Conservation (phyloP, 2,888 invertebrate species). For the Emesis furor region DNA sequence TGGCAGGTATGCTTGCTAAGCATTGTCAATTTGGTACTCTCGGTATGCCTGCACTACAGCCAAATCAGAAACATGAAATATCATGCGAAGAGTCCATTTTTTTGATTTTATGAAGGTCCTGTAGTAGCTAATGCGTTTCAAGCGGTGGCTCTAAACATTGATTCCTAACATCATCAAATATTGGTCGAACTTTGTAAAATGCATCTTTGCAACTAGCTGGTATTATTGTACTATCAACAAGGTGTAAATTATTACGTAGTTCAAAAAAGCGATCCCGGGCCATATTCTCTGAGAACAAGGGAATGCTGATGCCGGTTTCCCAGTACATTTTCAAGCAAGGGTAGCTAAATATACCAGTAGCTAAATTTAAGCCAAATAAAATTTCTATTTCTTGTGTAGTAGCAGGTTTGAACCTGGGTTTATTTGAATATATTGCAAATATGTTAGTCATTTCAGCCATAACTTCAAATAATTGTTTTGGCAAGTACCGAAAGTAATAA, state of each 20-base stretch:
- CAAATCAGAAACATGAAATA: slow-evolving; percentile 75
- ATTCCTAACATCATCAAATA: slow-evolving; percentile 72
- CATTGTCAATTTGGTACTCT: slow-evolving; percentile 71
- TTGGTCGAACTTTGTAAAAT: slow-evolving; percentile 73
- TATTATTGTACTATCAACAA: slow-evolving; percentile 68
- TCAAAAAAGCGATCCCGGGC: slow-evolving; percentile 73
- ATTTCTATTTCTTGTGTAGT: slow-evolving; percentile 68
- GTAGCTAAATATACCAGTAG: slow-evolving; percentile 70
- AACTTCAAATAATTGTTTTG: slow-evolving; percentile 66
- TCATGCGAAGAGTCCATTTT: slow-evolving; percentile 78
- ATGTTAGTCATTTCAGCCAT: slow-evolving; percentile 75
- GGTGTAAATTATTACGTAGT: slow-evolving; percentile 69
- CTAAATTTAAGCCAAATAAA: slow-evolving; percentile 71
- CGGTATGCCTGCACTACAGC: slow-evolving; percentile 71
- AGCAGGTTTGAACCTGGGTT: slow-evolving; percentile 64
- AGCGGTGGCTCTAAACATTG: slow-evolving; percentile 72
- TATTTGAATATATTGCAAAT: slow-evolving; percentile 63
- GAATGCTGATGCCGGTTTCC: slow-evolving; percentile 68
- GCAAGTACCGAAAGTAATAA: slow-evolving; percentile 70
- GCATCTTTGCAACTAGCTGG: slow-evolving; percentile 66
- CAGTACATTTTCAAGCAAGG: slow-evolving; percentile 73
- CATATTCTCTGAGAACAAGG: slow-evolving; percentile 70
- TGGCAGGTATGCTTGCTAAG: slow-evolving; percentile 54
- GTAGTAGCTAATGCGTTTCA: slow-evolving; percentile 73
- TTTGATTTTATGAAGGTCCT: slow-evolving; percentile 77